A percentile compares a stretch with the other conserved stretches of the same genome.
Conservation (phyloP, 1,140 invertebrate species). For the Hermetia illucens region DNA sequence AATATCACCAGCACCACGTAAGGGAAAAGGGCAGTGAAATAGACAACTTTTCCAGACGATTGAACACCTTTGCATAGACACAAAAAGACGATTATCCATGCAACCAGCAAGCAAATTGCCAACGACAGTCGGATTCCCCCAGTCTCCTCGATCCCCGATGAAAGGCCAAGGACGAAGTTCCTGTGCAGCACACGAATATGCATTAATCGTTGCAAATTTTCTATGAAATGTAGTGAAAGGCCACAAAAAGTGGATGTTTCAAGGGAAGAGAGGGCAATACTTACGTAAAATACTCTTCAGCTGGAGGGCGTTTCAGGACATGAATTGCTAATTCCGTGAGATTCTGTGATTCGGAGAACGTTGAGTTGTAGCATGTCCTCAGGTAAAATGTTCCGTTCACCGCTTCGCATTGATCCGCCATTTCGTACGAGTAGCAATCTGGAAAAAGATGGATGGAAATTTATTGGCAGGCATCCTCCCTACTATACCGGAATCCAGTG, state of each 20-base stretch:
- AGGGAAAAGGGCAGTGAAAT: conserved; percentile 74
- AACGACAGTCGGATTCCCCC: conserved; percentile 48
- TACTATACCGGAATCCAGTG: too few relatives aligned
- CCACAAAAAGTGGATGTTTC: conserved; percentile 3
- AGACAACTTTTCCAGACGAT: conserved; percentile 72
- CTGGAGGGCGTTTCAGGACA: conserved; percentile 49
- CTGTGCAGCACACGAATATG: conserved; percentile 36
- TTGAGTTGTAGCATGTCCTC: conserved; percentile 37
- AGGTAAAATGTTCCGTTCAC: conserved; percentile 54
- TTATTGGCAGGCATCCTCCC: neutral
- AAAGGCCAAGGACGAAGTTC: conserved; percentile 56
- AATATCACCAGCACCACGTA: conserved; percentile 71
- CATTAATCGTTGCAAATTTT: neutral
- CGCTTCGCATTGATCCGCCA: conserved; percentile 38
- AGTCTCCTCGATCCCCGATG: conserved; percentile 56
- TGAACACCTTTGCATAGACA: conserved; percentile 72
- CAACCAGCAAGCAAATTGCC: conserved; percentile 54
- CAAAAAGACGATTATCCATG: conserved; percentile 67
- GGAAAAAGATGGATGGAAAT: too few relatives aligned
- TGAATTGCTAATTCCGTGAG: conserved; percentile 36
- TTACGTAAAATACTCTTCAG: conserved; percentile 77
- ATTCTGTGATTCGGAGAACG: conserved; percentile 33
- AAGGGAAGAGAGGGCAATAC: conserved; percentile 10
- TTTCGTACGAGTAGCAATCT: conserved; percentile 54
- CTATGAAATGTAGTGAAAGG: conserved; percentile 1